Conservation (phyloP, 2,888 invertebrate species). For the Chorisops tibialis region DNA sequence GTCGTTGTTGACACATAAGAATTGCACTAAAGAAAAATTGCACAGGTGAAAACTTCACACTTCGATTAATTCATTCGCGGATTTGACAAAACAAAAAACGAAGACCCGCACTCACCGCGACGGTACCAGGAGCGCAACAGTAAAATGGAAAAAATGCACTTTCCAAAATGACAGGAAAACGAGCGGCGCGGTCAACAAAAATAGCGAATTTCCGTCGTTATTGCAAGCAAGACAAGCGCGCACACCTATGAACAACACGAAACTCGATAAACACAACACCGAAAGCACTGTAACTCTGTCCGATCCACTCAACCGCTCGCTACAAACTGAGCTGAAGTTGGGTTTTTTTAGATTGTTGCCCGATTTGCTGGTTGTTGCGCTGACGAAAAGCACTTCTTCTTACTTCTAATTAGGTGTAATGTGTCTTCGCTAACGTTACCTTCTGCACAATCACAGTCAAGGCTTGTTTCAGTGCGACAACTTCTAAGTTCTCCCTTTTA, state of each 20-base stretch:
- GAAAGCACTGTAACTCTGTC: conserved; percentile 3
- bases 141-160: not conserved
- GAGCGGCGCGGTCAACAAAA: not conserved
- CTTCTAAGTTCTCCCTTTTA: too few relatives aligned
- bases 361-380: not conserved
- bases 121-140: not conserved
- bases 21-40: conserved; percentile 6
- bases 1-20: conserved; percentile 4
- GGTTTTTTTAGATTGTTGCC: not conserved
- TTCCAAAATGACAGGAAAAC: not conserved
- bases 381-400: not conserved
- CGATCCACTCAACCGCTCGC: conserved; percentile 6
- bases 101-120: conserved; percentile 9
- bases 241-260: conserved; percentile 6
- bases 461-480: too few relatives aligned
- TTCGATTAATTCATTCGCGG: conserved; percentile 13
- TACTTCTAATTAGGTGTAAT: conserved; percentile 9
- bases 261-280: not conserved
- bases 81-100: conserved; percentile 5
- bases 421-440: conserved; percentile 15
- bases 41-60: conserved; percentile 7
- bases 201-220: not conserved
- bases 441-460: too few relatives aligned
- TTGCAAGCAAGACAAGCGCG: not conserved
- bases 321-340: conserved; percentile 12